Evolutionary conservation across 2,797 vertebrate species (phyloP).

Genomic region (Rhynchotus rufescens): DNA sequence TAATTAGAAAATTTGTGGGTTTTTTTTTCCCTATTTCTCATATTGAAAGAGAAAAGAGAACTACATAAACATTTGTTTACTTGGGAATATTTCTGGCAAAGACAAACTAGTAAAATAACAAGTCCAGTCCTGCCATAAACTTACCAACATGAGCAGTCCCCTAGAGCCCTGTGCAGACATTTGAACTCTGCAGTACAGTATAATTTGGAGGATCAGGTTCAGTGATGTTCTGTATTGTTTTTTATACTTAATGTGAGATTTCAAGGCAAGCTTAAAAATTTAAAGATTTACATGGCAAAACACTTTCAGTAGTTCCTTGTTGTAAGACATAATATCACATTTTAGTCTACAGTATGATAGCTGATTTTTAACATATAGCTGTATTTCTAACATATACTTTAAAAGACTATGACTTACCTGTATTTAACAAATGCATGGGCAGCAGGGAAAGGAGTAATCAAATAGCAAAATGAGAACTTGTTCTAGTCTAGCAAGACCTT

Average conservation of each 20-base stretch:
- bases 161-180: neutral
- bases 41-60: neutral
- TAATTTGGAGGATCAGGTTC: neutral
- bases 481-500: neutral
- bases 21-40: neutral
- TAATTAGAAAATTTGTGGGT: neutral
- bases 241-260: neutral
- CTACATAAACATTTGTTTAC: neutral
- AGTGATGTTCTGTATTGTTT: neutral
- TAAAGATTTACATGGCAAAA: neutral
- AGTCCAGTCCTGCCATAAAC: neutral
- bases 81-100: neutral
- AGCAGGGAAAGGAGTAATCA: neutral
- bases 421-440: neutral
- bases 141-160: fast-evolving
- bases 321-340: neutral
- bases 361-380: neutral
- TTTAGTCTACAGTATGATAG: neutral
- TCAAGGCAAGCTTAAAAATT: neutral
- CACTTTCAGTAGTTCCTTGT: neutral
- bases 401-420: neutral
- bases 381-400: neutral
- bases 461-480: neutral
- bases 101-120: neutral
- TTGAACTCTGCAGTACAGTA: neutral